Conservation (phyloP, 2,113 vertebrate genomes). For the Gorsachius goisagi region DNA sequence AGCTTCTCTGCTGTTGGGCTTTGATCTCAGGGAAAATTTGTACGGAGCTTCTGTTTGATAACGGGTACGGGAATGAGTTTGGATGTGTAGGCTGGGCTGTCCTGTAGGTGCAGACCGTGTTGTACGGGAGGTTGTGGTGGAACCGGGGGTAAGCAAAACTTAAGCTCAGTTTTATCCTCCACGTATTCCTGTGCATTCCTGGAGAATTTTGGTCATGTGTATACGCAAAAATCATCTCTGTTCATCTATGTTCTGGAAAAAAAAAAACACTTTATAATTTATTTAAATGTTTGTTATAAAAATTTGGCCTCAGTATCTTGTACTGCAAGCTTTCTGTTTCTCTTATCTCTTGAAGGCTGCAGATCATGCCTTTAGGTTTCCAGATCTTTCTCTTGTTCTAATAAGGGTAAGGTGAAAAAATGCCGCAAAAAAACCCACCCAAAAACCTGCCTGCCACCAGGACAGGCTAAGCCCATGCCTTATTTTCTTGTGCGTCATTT, state of each 20-base stretch:
- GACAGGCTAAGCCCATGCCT: not conserved
- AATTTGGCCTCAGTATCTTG: not conserved
- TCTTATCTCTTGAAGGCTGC: not conserved
- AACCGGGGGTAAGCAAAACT: not conserved
- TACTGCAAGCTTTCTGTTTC: not conserved
- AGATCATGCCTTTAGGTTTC: no score
- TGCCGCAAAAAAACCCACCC: no score
- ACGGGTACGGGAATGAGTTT: not conserved
- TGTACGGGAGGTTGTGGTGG: not conserved
- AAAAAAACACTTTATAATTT: not conserved
- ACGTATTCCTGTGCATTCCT: rapidly evolving
- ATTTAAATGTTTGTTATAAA: not conserved
- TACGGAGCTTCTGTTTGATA: not conserved
- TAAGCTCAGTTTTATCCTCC: not conserved
- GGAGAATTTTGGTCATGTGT: not conserved
- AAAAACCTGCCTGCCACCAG: not conserved
- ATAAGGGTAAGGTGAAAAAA: not conserved
- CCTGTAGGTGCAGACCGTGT: no score
- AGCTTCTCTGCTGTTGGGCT: not conserved
- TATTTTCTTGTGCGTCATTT: not conserved
- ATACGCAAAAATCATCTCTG: not conserved
- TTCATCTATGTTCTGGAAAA: not conserved
- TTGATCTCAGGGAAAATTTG: not conserved
- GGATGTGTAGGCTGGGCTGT: not conserved
- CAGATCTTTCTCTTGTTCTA: not conserved